phyloP scores from a whole-genome alignment of 2,888 invertebrate species.

The Metacarcinus magister region DNA sequence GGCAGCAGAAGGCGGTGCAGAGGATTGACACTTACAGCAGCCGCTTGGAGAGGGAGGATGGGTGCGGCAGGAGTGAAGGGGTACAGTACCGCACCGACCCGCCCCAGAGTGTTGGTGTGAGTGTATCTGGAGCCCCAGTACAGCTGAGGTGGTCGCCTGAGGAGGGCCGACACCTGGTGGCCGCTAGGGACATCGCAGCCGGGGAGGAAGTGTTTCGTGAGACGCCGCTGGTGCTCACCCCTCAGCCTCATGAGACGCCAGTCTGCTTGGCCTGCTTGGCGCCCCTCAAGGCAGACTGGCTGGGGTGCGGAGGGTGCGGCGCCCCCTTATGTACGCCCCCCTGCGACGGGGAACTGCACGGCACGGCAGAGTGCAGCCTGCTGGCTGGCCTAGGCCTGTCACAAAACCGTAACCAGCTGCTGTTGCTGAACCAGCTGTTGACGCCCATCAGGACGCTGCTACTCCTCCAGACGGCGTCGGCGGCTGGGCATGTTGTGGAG shows the following conservation, averaged over 20 bases:
- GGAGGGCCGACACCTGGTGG: slow-evolving; percentile 75
- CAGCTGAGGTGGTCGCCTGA: slow-evolving; percentile 35
- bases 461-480: slow-evolving; percentile 58
- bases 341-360: slow-evolving; percentile 69
- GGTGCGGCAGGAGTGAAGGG: slow-evolving; percentile 4
- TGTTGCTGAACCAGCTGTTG: slow-evolving; percentile 65
- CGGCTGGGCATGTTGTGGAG: slow-evolving; percentile 31
- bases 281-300: slow-evolving; percentile 56
- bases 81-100: neutral
- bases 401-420: neutral
- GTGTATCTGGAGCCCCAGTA: neutral
- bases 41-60: slow-evolving; percentile 59
- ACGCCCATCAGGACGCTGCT: slow-evolving; percentile 74
- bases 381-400: slow-evolving; percentile 42
- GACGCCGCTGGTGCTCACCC: slow-evolving; percentile 76
- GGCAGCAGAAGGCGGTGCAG: slow-evolving; percentile 32
- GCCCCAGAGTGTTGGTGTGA: neutral
- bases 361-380: slow-evolving; percentile 66
- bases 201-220: slow-evolving; percentile 79
- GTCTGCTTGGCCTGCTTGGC: slow-evolving; percentile 76
- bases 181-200: slow-evolving; percentile 73
- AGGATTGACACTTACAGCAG: slow-evolving; percentile 15
- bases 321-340: slow-evolving; percentile 69
- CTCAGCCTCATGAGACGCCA: slow-evolving; percentile 65
- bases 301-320: slow-evolving; percentile 70